Conservation (phyloP, 2,797 vertebrate genomes). For the Hydrolagus colliei region DNA sequence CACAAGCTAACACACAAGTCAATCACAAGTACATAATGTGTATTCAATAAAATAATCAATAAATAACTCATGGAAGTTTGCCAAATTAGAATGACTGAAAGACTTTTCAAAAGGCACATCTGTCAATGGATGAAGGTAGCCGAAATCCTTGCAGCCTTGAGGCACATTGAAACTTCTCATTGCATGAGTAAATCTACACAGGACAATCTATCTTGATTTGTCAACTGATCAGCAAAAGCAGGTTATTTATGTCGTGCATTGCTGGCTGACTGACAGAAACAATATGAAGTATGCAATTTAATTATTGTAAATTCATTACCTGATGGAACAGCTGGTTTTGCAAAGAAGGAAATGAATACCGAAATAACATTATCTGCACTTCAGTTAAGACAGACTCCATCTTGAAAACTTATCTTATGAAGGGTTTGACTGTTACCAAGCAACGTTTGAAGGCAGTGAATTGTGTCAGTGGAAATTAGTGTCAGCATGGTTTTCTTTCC, state of each 20-base stretch:
- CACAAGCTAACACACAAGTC: no score
- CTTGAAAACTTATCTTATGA: background rate
- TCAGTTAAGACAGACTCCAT: background rate
- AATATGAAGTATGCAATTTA: constrained; percentile 25
- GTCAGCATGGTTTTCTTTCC: background rate
- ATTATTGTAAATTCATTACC: constrained; percentile 39
- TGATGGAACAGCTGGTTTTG: constrained; percentile 39
- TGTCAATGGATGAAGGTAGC: background rate
- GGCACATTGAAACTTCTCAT: constrained; percentile 36
- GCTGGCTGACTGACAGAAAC: constrained; percentile 28
- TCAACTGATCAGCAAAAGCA: constrained; percentile 30
- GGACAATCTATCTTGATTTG: constrained; percentile 34
- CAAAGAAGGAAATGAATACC: constrained; percentile 9
- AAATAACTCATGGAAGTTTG: background rate
- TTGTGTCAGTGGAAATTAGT: background rate
- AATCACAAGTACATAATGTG: no score
- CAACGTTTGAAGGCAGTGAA: background rate
- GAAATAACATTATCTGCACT: background rate
- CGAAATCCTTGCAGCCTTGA: background rate
- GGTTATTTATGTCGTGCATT: background rate
- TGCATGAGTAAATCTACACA: constrained; percentile 38
- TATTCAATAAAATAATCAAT: background rate
- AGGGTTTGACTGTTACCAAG: background rate
- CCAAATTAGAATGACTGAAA: background rate
- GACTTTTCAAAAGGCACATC: background rate